Evolutionary conservation across 2,113 vertebrate species (phyloP), one percentile per base, ranked within the genome.

Genomic region (Mystacornis crossleyi): DNA sequence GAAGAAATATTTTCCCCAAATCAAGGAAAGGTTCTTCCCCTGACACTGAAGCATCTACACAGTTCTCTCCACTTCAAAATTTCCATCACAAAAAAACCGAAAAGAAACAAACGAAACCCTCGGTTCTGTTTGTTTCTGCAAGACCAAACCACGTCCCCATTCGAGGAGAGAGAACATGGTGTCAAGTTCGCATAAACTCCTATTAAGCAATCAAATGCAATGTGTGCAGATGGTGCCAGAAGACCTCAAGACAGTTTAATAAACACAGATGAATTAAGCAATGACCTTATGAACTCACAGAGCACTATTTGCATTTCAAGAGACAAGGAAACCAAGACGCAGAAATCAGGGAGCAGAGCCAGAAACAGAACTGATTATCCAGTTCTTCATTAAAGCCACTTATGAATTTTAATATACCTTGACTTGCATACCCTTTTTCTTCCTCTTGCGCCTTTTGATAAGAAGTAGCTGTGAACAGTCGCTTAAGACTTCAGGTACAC

Each of bases 301-400:
- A 94, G 90, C 72, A 93, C 48, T 93, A 95, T 94, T 86, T 94
- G 95, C 93, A 93, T 96, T 97, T 94, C 93, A 94, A 91, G 72
- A 93, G 93, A 67, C 90, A 92, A 91, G 61, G 90, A 95, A 95
- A 97, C 85, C 64, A 79, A 94, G 90, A 86, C 1, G 18, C 60
- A 94, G 55, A 86, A 92, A 94, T 62, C 89, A 84, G 86, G 45
- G 69, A 85, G 88, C 77, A 92, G 61, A 93, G 95, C 75, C 93
- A 97, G 75, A 58, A 90, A 80, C 60, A 90, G 82, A 95, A 92
- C 64, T 89, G 87, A 96, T 96, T 93, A 95, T 74, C 71, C 55
- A 94, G 79, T 43, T 94, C 90, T 69, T 80, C 90, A 70, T 93
- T 95, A 95, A 93, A 91, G 78, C 29, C 54, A 65, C 54, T 93